These are phyloP conservation scores for Chrysaora quinquecirrha DNA, from an alignment of 30 jellyfish, hydroid and myxozoan genomes.

Conservation along the genomic window DNA sequence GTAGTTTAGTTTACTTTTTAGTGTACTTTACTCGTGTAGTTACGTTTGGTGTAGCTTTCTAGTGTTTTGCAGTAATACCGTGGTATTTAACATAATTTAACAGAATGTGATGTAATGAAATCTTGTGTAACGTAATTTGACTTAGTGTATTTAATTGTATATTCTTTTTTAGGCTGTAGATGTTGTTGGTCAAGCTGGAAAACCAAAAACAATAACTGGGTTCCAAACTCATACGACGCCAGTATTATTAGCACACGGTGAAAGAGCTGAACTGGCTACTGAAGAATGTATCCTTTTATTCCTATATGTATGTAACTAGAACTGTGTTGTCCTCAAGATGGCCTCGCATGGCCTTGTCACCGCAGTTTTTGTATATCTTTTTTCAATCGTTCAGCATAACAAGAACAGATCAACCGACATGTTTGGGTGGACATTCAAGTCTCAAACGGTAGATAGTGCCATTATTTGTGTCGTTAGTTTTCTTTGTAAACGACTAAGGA, in stretches of 20 bases:
- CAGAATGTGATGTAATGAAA: background rate
- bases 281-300: constrained; percentile 97
- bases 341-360: too few species aligned
- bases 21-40: background rate
- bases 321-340: background rate
- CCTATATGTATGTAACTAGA: background rate
- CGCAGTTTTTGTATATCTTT: too few species aligned
- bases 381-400: too few species aligned
- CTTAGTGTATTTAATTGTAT: background rate
- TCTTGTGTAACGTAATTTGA: background rate
- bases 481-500: too few species aligned
- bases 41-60: too few species aligned
- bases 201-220: constrained; percentile 98
- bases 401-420: too few species aligned
- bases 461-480: too few species aligned
- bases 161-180: constrained; percentile 87
- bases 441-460: too few species aligned
- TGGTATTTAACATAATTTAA: too few species aligned
- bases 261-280: constrained; percentile 99
- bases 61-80: too few species aligned
- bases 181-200: constrained; percentile 99
- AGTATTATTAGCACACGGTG: constrained; percentile 94
- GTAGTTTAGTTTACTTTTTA: too few species aligned
- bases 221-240: constrained; percentile 99
- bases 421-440: too few species aligned